Base-by-base conservation (phyloP, 92 coral and sea anemone genomes). In the Palythoa heliodiscus region DNA sequence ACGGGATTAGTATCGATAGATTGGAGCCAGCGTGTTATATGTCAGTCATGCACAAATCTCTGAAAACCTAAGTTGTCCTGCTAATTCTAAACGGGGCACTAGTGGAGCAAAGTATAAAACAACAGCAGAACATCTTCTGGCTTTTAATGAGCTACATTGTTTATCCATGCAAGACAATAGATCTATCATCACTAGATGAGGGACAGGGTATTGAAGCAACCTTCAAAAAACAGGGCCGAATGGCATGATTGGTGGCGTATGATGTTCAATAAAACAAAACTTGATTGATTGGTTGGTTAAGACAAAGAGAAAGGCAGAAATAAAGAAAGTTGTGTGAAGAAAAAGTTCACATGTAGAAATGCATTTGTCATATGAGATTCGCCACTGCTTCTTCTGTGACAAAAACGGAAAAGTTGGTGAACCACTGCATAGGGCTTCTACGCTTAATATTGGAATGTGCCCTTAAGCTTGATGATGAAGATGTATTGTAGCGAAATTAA, bases 211-310 rank as follows among this genome's bases (percentile, higher is more conserved):
- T 88, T 20, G 94, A 91, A 60, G 78, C 73, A 86, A 80, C 76
- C 61, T 88, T 91, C 20, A 60, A 83, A 74, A 50, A 85, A 91
- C 75, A 86, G 82, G 66, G 91, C 85, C 11, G 80, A 88, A 78
- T 88, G 93, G 93, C 93, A 87, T 79, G 91, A 88, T 70, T 72
- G 86, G 23, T 91, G 91, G 73, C 68, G 89, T 73, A 84, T 84
- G 78, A 79, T 73, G 78, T 88, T 71, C 61, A 91, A 86, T 54
- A 91, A 91, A 82, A 88, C 94, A 57, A 82, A 91, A 86, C 92
- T 89, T 48, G 60, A 54, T 8, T 9, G 60, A 8, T 3, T 54
- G 13, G n/a, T n/a, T n/a, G n/a, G 11, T 54, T 54, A 54, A 54
- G 16, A 15, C 60, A 54, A 54, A 54, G 60, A 55, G 82, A 40